Percentiles rank a stretch among this genome's conserved stretches.
These are phyloP conservation scores for Myrmecophaga tridactyla DNA, from an alignment of 2,113 vertebrate species.

Conservation along the genomic window DNA sequence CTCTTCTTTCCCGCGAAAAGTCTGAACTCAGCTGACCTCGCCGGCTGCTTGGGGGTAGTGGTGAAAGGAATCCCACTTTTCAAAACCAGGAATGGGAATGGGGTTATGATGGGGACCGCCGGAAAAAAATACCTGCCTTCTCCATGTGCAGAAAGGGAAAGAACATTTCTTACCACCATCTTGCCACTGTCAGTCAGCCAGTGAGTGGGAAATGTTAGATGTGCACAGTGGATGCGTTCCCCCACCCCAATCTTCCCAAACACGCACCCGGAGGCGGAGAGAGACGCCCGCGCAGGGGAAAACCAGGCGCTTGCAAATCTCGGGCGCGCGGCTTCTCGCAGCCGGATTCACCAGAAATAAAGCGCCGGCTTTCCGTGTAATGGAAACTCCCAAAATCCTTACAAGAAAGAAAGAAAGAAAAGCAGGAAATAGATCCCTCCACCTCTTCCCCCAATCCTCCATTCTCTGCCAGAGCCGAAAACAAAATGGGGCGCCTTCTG, in stretches of 20 bases:
- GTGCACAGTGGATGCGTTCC: background rate
- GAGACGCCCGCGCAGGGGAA: background rate
- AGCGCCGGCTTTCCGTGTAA: background rate
- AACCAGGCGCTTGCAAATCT: background rate
- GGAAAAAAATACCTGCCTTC: background rate
- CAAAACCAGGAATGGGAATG: background rate
- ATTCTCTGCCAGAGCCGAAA: background rate
- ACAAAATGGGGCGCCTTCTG: background rate
- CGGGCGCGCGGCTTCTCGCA: background rate
- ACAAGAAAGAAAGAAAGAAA: constrained; percentile 39
- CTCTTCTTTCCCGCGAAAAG: background rate
- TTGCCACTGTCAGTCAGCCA: background rate
- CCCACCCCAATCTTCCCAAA: background rate
- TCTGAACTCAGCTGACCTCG: background rate
- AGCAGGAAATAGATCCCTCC: constrained; percentile 32
- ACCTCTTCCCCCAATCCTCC: background rate
- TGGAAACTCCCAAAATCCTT: constrained; percentile 50
- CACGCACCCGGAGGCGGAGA: background rate
- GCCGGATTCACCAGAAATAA: background rate
- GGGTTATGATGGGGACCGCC: background rate
- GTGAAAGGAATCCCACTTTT: background rate
- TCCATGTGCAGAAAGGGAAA: background rate
- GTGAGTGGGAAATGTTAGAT: background rate
- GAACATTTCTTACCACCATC: background rate
- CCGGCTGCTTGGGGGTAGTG: too few species aligned